Conservation (phyloP, 2,797 vertebrate genomes). For the Lepilemur septentrionalis region DNA sequence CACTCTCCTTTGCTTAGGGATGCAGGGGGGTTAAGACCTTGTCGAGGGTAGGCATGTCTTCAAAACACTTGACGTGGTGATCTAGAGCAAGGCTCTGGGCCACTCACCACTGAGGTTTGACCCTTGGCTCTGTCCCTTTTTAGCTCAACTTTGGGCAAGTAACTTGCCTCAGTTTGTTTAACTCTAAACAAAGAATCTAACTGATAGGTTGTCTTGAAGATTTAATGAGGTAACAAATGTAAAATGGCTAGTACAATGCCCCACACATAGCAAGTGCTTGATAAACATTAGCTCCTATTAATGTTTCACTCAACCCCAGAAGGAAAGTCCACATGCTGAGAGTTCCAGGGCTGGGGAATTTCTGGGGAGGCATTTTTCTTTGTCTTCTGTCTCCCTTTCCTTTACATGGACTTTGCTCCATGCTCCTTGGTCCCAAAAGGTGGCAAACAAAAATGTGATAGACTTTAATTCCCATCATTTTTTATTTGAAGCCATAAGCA, state of each 20-base stretch:
- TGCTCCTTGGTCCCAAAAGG: neutral
- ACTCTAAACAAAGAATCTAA: neutral
- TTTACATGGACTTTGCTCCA: neutral
- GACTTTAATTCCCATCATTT: neutral
- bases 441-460: neutral
- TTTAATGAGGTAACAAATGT: neutral
- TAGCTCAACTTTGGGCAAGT: neutral
- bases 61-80: neutral
- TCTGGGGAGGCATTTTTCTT: neutral
- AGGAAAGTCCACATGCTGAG: neutral
- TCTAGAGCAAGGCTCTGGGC: neutral
- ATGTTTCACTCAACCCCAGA: neutral
- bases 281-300: neutral
- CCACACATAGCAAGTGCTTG: neutral
- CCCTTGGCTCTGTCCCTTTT: neutral
- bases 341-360: neutral
- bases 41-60: neutral
- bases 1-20: neutral
- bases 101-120: neutral
- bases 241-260: neutral
- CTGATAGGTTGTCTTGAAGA: neutral
- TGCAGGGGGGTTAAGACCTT: neutral
- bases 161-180: constrained; percentile 38
- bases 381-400: neutral
- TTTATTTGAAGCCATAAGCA: neutral